These are phyloP conservation scores for Drosophila varians DNA, from an alignment of 1,140 invertebrate species.

Conservation along the genomic window DNA sequence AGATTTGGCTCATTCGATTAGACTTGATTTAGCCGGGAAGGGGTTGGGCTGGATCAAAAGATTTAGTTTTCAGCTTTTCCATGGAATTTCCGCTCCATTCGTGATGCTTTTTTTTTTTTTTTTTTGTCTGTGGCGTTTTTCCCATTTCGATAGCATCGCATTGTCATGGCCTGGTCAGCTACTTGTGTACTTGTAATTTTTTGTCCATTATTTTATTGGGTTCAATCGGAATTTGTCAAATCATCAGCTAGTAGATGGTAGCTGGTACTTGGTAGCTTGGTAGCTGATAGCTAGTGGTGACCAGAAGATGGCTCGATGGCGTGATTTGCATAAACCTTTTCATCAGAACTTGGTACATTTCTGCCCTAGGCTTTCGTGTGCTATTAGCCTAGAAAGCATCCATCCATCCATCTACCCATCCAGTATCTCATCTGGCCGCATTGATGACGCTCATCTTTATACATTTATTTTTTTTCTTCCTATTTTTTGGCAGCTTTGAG, in stretches of 20 bases:
- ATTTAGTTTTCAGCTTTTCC: slow-evolving; percentile 65
- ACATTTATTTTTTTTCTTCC: background rate
- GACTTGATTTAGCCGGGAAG: slow-evolving; percentile 71
- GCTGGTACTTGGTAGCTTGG: too few species aligned
- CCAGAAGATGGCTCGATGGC: slow-evolving; percentile 1
- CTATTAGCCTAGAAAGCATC: slow-evolving; percentile 75
- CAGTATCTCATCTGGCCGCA: slow-evolving; percentile 25
- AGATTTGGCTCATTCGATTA: slow-evolving; percentile 75
- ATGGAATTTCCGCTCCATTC: slow-evolving; percentile 78
- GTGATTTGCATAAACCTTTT: slow-evolving; percentile 68
- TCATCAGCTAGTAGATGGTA: too few species aligned
- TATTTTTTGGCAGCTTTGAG: slow-evolving; percentile 67
- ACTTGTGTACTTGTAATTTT: slow-evolving; percentile 14
- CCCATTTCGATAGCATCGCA: slow-evolving; percentile 60
- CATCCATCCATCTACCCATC: slow-evolving; percentile 14
- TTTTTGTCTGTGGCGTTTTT: slow-evolving; percentile 38
- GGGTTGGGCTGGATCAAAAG: slow-evolving; percentile 77
- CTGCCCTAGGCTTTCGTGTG: slow-evolving; percentile 55
- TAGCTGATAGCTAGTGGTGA: too few species aligned
- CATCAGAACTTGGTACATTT: slow-evolving; percentile 16
- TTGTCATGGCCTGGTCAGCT: slow-evolving; percentile 61
- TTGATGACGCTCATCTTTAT: slow-evolving; percentile 63
- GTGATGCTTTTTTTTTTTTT: slow-evolving; percentile 64
- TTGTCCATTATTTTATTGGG: slow-evolving; percentile 42
- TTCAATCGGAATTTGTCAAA: slow-evolving; percentile 64